A percentile compares a stretch with the other conserved stretches of the same genome.
phyloP scores from a whole-genome alignment of 2,113 vertebrate species.

The Cettia cetti region DNA sequence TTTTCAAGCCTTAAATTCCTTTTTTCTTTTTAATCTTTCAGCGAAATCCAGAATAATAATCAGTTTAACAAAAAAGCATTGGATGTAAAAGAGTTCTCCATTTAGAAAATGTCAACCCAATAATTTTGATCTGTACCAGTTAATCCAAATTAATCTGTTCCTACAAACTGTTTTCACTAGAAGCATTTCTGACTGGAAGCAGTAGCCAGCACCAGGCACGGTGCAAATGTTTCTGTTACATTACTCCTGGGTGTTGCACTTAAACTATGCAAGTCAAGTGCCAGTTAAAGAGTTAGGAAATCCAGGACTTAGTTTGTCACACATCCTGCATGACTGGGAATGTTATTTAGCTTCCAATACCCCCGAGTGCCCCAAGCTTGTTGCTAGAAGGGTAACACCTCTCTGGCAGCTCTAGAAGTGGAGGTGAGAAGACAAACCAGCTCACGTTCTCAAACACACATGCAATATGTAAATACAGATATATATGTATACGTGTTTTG shows the following conservation, averaged over 20 bases:
- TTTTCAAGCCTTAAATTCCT: background rate
- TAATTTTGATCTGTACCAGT: background rate
- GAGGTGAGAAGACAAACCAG: background rate
- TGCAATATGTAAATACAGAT: background rate
- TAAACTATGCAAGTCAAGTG: background rate
- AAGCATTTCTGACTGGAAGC: background rate
- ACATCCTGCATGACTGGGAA: background rate
- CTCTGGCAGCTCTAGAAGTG: background rate
- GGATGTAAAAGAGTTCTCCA: background rate
- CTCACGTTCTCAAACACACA: background rate
- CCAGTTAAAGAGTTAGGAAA: background rate
- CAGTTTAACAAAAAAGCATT: background rate
- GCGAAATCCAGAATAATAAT: background rate
- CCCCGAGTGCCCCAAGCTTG: background rate
- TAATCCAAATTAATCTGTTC: background rate
- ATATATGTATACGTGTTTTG: fast-evolving
- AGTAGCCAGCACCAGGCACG: background rate
- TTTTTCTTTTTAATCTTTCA: background rate
- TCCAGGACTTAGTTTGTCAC: background rate
- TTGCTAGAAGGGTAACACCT: background rate
- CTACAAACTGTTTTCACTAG: background rate
- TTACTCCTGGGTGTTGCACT: background rate
- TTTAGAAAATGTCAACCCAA: background rate
- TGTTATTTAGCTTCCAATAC: background rate
- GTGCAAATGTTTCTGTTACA: background rate